Evolutionary conservation across 1,140 invertebrate species (phyloP).

Genomic region (Tribolium castaneum): DNA sequence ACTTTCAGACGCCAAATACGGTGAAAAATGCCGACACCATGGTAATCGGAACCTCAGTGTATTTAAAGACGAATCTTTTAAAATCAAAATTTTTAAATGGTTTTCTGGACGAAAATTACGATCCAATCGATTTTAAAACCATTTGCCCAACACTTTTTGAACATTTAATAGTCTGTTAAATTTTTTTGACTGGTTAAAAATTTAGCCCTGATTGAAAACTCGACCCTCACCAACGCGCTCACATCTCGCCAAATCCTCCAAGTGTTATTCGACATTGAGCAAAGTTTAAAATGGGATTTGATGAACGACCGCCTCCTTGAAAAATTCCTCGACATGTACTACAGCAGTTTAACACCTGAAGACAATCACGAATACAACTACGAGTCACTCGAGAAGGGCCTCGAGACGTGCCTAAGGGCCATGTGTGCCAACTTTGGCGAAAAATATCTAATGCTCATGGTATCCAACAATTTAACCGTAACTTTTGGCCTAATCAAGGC

Average conservation of each 20-base stretch:
- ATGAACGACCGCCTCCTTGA: slow-evolving; percentile 62
- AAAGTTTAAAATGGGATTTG: slow-evolving; percentile 65
- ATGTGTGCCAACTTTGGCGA: slow-evolving; percentile 63
- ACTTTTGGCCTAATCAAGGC: neutral
- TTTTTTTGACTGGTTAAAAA: too few species aligned
- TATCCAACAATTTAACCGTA: slow-evolving; percentile 41
- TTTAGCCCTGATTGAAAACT: neutral
- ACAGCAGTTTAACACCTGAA: slow-evolving; percentile 61
- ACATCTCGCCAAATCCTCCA: slow-evolving; percentile 54
- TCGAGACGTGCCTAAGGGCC: slow-evolving; percentile 65
- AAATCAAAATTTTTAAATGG: too few species aligned
- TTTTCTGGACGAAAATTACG: too few species aligned
- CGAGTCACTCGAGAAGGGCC: slow-evolving; percentile 52
- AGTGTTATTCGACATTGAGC: slow-evolving; percentile 66
- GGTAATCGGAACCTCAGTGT: too few species aligned
- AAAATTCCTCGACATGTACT: slow-evolving; percentile 65
- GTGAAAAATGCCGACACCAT: too few species aligned
- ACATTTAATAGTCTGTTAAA: too few species aligned
- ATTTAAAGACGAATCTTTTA: too few species aligned
- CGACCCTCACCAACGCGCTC: neutral
- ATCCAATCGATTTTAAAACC: too few species aligned
- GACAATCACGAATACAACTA: slow-evolving; percentile 48
- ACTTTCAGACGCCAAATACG: too few species aligned
- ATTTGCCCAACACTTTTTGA: too few species aligned
- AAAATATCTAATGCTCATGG: slow-evolving; percentile 61